Evolutionary conservation across 2,888 invertebrate species (phyloP).

Genomic region (Lasioglossum marginatum): DNA sequence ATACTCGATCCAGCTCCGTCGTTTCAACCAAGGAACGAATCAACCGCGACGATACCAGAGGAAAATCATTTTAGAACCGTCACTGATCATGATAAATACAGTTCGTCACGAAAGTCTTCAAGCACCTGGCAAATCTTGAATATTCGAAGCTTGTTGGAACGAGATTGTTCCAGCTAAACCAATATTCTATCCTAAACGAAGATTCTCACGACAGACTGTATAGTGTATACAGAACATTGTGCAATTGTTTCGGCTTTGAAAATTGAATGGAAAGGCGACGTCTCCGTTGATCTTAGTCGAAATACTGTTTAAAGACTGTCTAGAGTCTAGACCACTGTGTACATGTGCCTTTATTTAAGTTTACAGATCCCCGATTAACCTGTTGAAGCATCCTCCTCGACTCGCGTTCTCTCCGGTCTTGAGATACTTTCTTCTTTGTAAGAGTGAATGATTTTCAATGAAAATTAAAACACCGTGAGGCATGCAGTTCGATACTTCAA

Average conservation of each 20-base stretch:
- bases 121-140: not conserved
- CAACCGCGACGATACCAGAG: slow-evolving; percentile 53
- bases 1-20: slow-evolving; percentile 11
- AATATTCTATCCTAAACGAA: not conserved
- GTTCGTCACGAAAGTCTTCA: not conserved
- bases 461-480: not conserved
- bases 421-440: not conserved
- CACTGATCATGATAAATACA: not conserved
- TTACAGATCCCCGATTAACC: not conserved
- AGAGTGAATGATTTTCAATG: not conserved
- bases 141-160: not conserved
- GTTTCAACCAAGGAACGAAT: slow-evolving; percentile 24
- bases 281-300: slow-evolving; percentile 13
- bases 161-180: not conserved
- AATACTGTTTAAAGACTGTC: slow-evolving; percentile 49
- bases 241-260: slow-evolving; percentile 37
- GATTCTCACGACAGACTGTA: not conserved
- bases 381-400: slow-evolving; percentile 27
- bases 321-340: slow-evolving; percentile 36
- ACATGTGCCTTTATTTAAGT: slow-evolving; percentile 57
- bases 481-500: slow-evolving; percentile 23
- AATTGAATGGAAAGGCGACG: slow-evolving; percentile 35
- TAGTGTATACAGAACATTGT: slow-evolving; percentile 29
- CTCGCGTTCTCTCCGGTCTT: not conserved
- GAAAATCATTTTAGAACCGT: slow-evolving; percentile 69